phyloP scores from a whole-genome alignment of 2,888 invertebrate genomes.

The Phlogophora meticulosa region DNA sequence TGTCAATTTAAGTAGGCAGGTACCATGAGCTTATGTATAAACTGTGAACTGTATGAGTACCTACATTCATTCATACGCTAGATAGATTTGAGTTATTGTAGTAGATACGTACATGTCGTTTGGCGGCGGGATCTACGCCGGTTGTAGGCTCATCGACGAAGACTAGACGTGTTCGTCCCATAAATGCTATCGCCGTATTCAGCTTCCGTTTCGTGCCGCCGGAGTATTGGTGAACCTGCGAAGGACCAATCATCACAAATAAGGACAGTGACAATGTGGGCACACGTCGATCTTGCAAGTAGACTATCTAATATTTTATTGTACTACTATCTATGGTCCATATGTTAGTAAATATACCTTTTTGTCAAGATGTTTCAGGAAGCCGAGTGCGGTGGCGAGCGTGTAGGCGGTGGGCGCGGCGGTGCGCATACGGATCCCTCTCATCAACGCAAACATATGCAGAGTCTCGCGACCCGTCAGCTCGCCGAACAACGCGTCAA shows the following conservation, averaged over 20 bases:
- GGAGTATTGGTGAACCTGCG: conserved; percentile 91
- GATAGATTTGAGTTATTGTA: not conserved
- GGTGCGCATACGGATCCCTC: conserved; percentile 89
- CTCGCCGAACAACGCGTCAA: conserved; percentile 94
- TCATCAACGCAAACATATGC: conserved; percentile 92
- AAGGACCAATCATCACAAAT: not conserved
- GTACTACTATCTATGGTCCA: too few species aligned
- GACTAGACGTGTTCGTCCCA: conserved; percentile 93
- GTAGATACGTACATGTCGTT: conserved; percentile 88
- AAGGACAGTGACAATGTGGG: not conserved
- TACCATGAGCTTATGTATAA: too few species aligned
- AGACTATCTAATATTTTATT: not conserved
- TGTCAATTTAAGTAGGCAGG: too few species aligned
- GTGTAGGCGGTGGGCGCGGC: conserved; percentile 79
- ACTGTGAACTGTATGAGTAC: not conserved
- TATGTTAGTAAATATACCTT: too few species aligned
- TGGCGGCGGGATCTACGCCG: conserved; percentile 95
- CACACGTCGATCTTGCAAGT: not conserved
- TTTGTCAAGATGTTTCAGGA: conserved; percentile 92
- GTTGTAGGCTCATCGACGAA: conserved; percentile 93
- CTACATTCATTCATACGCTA: too few species aligned
- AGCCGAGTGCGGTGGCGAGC: conserved; percentile 91
- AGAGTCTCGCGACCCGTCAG: conserved; percentile 94
- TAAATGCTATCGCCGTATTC: conserved; percentile 93
- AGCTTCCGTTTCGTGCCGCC: conserved; percentile 95